Percentiles rank a stretch among this genome's conserved stretches.
These are phyloP conservation scores for Conops quadrifasciatus DNA, from an alignment of 2,888 invertebrate genomes.

Conservation along the genomic window DNA sequence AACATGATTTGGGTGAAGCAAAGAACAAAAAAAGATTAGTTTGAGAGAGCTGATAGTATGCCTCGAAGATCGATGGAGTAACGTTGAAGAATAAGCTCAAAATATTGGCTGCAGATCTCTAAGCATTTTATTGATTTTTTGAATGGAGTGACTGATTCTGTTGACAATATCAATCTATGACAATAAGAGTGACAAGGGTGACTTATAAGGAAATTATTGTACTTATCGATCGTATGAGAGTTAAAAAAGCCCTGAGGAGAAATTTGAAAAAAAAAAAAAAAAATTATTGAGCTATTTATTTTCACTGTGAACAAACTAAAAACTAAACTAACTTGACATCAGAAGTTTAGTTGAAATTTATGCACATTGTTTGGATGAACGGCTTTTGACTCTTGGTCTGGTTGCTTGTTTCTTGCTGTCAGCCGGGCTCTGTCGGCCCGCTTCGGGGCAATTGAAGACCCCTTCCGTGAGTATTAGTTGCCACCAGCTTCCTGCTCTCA, in stretches of 20 bases:
- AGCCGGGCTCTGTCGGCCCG: not conserved
- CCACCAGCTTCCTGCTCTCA: not conserved
- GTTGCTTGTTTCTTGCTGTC: slow-evolving; percentile 9
- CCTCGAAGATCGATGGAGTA: too few species aligned
- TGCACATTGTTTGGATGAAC: slow-evolving; percentile 4
- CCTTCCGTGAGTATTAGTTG: not conserved
- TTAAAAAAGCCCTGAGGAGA: not conserved
- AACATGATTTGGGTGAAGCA: slow-evolving; percentile 24
- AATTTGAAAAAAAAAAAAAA: not conserved
- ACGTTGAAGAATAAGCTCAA: slow-evolving; percentile 20
- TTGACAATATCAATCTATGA: too few species aligned
- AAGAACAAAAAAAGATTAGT: not conserved
- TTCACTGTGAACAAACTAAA: not conserved
- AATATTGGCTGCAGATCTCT: slow-evolving; percentile 23
- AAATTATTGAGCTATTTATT: not conserved
- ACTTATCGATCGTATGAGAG: too few species aligned
- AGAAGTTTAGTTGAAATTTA: slow-evolving; percentile 20
- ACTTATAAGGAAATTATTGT: too few species aligned
- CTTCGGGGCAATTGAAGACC: not conserved
- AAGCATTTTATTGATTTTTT: slow-evolving; percentile 27
- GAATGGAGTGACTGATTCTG: not conserved
- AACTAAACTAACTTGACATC: not conserved
- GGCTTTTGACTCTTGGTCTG: not conserved
- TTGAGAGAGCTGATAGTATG: too few species aligned
- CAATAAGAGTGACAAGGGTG: too few species aligned